A percentile compares a stretch with the other conserved stretches of the same genome.
phyloP scores from a whole-genome alignment of 2,888 invertebrate genomes.

The Shargacucullia verbasci region DNA sequence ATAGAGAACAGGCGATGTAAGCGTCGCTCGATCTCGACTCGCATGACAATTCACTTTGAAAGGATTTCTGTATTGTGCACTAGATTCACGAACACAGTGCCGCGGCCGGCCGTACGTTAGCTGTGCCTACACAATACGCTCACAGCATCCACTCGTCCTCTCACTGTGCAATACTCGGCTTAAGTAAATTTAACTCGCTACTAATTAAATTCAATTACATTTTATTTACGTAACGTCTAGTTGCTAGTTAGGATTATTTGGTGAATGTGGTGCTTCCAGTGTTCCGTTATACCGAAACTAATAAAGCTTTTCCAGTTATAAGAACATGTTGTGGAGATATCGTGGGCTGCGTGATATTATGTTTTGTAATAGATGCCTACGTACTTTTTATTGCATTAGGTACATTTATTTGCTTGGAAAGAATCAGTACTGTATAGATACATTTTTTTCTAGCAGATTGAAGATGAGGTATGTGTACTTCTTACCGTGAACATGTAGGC shows the following conservation, averaged over 20 bases:
- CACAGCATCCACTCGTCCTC: conserved; percentile 20
- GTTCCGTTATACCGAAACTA: conserved; percentile 14
- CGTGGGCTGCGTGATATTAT: conserved; percentile 7
- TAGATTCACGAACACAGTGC: conserved; percentile 39
- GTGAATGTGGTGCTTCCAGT: conserved; percentile 19
- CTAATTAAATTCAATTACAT: conserved; percentile 63
- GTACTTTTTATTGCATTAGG: neutral
- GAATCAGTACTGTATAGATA: too few relatives aligned
- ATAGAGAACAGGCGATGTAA: conserved; percentile 29
- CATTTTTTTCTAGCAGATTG: too few relatives aligned
- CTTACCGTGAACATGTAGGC: too few relatives aligned
- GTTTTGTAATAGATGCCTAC: conserved; percentile 19
- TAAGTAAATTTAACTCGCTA: conserved; percentile 43
- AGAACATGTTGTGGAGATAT: conserved; percentile 21
- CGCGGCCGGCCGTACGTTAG: conserved; percentile 6
- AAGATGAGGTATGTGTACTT: too few relatives aligned
- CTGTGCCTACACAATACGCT: conserved; percentile 23
- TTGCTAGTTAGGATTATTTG: conserved; percentile 33
- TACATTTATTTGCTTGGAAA: neutral
- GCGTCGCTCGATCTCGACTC: conserved; percentile 47
- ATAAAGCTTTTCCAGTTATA: conserved; percentile 25
- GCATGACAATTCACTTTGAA: conserved; percentile 62
- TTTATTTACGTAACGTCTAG: conserved; percentile 48
- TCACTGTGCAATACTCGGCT: conserved; percentile 40
- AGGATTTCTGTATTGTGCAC: conserved; percentile 54